Conservation (phyloP, 1,140 invertebrate species). For the Paralvinella palmiformis region DNA sequence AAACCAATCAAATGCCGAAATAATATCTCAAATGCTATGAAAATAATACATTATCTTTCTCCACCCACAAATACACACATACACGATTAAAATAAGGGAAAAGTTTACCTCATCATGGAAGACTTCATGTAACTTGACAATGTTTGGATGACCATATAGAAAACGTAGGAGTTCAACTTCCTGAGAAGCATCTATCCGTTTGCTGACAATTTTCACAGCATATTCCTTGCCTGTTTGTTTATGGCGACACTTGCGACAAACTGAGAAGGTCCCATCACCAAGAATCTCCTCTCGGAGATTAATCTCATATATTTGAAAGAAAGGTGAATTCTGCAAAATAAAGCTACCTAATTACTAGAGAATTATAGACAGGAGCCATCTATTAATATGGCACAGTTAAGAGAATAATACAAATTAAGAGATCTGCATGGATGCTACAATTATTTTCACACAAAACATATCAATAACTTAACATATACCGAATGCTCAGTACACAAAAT, state of each 20-base stretch:
- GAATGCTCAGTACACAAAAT: no score
- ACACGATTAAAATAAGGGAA: constrained; percentile 21
- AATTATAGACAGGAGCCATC: neutral
- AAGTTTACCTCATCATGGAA: constrained; percentile 66
- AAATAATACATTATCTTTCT: neutral
- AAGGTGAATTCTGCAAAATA: constrained; percentile 66
- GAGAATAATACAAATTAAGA: no score
- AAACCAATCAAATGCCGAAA: neutral
- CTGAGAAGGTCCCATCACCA: constrained; percentile 83
- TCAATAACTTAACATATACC: no score
- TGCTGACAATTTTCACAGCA: constrained; percentile 85
- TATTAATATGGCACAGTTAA: neutral
- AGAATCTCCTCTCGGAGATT: constrained; percentile 61
- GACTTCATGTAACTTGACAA: constrained; percentile 78
- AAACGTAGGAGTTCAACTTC: constrained; percentile 72
- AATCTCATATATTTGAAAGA: constrained; percentile 79
- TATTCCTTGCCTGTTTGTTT: constrained; percentile 65
- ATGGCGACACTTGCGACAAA: constrained; percentile 77
- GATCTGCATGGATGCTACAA: no score
- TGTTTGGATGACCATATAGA: constrained; percentile 81
- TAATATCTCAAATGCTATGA: neutral
- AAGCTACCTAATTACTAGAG: neutral
- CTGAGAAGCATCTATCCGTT: constrained; percentile 58
- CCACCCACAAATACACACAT: neutral
- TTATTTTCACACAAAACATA: constrained; percentile 12